Conservation (phyloP, 1,140 invertebrate species). For the Apocrypta bakeri region DNA sequence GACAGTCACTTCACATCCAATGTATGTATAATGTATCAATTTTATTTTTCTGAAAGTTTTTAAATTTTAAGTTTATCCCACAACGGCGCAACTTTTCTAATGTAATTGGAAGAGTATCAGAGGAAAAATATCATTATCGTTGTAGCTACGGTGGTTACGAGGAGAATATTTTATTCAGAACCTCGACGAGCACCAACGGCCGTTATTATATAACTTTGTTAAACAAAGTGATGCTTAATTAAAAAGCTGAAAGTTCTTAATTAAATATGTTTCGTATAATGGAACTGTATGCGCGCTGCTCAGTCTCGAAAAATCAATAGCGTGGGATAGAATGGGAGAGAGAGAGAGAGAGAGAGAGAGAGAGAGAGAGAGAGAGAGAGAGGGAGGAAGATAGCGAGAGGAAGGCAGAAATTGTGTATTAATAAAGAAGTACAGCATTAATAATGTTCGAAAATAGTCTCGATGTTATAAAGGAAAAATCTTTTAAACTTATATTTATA, state of each 20-base stretch:
- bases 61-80: background rate
- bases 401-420: background rate
- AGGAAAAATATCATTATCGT: background rate
- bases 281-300: background rate
- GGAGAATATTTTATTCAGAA: slow-evolving; percentile 19
- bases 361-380: background rate
- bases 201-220: background rate
- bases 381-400: background rate
- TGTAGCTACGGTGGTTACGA: background rate
- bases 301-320: background rate
- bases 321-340: background rate
- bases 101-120: background rate
- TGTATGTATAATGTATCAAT: background rate
- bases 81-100: background rate
- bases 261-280: background rate
- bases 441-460: background rate
- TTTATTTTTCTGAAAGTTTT: background rate
- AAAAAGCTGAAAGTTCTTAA: slow-evolving; percentile 20
- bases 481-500: background rate
- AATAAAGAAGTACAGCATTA: background rate
- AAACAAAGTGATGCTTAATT: slow-evolving; percentile 30
- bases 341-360: too few relatives aligned
- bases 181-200: background rate
- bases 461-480: too few relatives aligned
- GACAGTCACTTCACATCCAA: slow-evolving; percentile 33